Evolutionary conservation across 2,113 vertebrate genomes (phyloP), one percentile per base, ranked within the genome.

Genomic region (Labeo catla): DNA sequence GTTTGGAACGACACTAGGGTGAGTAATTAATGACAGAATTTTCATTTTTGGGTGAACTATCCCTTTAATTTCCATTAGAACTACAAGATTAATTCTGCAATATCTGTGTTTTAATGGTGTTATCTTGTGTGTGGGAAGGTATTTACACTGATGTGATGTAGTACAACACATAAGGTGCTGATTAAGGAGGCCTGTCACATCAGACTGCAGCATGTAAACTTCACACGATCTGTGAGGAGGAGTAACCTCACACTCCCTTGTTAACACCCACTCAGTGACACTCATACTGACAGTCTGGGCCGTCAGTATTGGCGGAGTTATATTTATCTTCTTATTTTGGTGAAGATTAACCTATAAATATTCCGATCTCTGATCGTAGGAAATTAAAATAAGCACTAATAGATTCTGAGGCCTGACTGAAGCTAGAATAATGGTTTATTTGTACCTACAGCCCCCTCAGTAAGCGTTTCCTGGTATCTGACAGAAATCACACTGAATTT

Each of bases 211-310:
- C 45, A 4, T 73, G 49, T 72, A 59, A 23, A 77, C 57, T 66
- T 77, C 76, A 70, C 65, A 57, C 49, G 65, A 45, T 81, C 83
- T 21, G 43, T 12, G 9, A 57, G 50, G 80, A 23, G 36, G 36
- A 45, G 45, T 45, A 52, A 80, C 65, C 83, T 74, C 57, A 78
- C 68, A 61, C 86, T 84, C 84, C 21, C 79, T 76, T 61, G 70
- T 86, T 84, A 86, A 59, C 87, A 84, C 81, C 65, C 66, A 84
- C 81, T 80, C 81, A 45, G 81, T 73, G 57, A 45, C 52, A 87
- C 65, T 80, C 50, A 73, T 21, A 19, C 21, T 21, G 59, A 11
- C 47, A 52, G 49, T 77, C 73, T 83, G 78, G 39, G 23, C 73
- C 21, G 59, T 59, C 49, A 23, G 63, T 70, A 65, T 70, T 77